Evolutionary conservation across 2,113 vertebrate genomes (phyloP), one percentile per base, ranked within the genome.

Genomic region (Cisticola juncidis): DNA sequence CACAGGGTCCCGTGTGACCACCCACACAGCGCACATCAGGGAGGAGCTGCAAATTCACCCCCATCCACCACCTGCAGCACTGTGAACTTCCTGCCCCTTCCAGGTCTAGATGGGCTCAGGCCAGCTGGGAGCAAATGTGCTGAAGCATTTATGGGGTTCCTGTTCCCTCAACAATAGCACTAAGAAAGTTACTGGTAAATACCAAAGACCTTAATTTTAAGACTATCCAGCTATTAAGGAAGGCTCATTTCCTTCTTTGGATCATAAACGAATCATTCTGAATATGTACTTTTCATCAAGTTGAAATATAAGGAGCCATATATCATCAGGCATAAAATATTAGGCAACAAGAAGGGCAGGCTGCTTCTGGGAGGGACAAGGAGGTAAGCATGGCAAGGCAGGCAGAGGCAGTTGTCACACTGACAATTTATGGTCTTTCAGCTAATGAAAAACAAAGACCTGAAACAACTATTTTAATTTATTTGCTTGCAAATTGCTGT

Each of bases 61-160:
- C 53, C 20, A 21, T 1, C 21, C 33, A 29, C 25, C 25, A 14
- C 10, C 57, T 16, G 31, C 8, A 69, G 44, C 26, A 5, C 47
- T 21, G n/a, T 0, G 0, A 69, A 5, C 4, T 65, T 23, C 64
- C 38, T 22, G 17, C 21, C 12, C 1, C 0, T 38, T 54, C 25
- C 20, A 12, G n/a, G 24, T 65, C 65, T 44, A 40, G 36, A 11
- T 28, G 20, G 58, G 38, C 42, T 66, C 9, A 15, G 31, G 44
- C 42, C 50, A 44, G 20, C 17, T 19, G 23, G 36, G n/a, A 78
- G 14, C 2, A 2, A 53, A 71, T 2, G 6, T 8, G 7, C 44
- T n/a, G 14, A 15, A 77, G 54, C 2, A 14, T 28, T 70, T 44
- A 36, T 14, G 12, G 40, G 9, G 11, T 40, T 45, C 54, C 57